Base-by-base conservation (phyloP, 2,797 vertebrate genomes). In the Poecilia velifera region DNA sequence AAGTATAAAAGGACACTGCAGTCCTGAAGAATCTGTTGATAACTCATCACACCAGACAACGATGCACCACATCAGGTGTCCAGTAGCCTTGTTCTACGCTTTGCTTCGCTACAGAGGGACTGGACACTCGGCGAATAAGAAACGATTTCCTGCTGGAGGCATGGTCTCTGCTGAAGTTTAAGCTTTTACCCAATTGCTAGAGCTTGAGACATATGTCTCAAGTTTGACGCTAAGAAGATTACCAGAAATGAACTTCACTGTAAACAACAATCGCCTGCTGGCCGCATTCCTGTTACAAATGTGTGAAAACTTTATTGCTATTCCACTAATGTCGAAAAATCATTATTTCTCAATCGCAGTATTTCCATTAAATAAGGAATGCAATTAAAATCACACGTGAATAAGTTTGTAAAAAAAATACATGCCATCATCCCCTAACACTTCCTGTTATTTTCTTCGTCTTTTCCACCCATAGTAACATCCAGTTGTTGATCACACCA, bases 1-100 rank as follows among this genome's bases (percentile, higher is more conserved):
- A 91, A 76, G 34, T 79, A 70, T 72, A 8, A 10, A 71, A 71
- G 12, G n/a, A 43, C 25, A 7, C 68, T 71, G 68, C 13, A 16
- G 3, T 68, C 18, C 36, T 41, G 12, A 70, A 25, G 41, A 45
- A 39, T 66, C 34, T 45, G 68, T 16, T 45, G 5, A 16, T 10
- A 41, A 25, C 6, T 22, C 9, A 41, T 62, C 31, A 34, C 28
- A 7, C 14, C 59, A 34, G 31, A 18, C 16, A 3, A 64, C 36
- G 59, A 64, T 16, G 59, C 14, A 34, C 59, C 59, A 64, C 31
- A 18, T 64, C 36, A 36, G 16, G 59, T 18, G 59, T 62, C n/a
- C n/a, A 59, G 55, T 57, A 51, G 49, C 20, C 8, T 55, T 55
- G 51, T 53, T 25, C 22, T 25, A 53, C 2, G 3, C 2, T n/a